phyloP scores from a whole-genome alignment of 2,888 invertebrate species.

The Eupithecia subfuscata region DNA sequence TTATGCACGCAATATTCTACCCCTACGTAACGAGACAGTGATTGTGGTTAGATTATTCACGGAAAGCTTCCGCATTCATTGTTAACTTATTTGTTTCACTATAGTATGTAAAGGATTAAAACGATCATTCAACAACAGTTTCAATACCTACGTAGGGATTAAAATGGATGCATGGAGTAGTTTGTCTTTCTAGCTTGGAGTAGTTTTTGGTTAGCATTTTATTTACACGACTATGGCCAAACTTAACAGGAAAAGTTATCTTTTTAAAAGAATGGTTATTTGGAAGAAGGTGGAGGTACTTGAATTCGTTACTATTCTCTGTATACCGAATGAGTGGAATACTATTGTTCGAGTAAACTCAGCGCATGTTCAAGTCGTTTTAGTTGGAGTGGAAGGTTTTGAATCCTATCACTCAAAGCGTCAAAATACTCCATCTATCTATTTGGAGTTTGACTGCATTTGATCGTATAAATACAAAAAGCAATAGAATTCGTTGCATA shows the following conservation, averaged over 20 bases:
- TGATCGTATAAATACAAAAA: neutral
- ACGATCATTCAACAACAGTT: neutral
- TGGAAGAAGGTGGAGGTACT: neutral
- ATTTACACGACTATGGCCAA: neutral
- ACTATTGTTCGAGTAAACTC: neutral
- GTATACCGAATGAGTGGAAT: neutral
- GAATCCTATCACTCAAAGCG: neutral
- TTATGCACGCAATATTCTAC: conserved; percentile 38
- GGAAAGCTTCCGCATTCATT: conserved; percentile 28
- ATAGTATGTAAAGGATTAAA: neutral
- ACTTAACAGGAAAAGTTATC: neutral
- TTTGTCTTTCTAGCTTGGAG: neutral
- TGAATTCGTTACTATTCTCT: neutral
- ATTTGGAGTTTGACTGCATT: too few relatives aligned
- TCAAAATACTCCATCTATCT: too few relatives aligned
- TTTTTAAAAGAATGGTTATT: neutral
- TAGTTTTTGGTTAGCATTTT: neutral
- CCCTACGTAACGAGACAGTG: conserved; percentile 36
- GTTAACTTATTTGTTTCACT: conserved; percentile 6
- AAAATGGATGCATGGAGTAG: neutral
- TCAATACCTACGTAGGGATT: neutral
- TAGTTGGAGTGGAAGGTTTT: neutral
- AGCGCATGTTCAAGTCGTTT: neutral
- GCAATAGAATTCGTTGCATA: neutral
- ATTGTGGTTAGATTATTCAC: conserved; percentile 38